A percentile compares a stretch with the other conserved stretches of the same genome.
Conservation (phyloP, 37 sponge, comb jelly and placozoan species). For the Bolinopsis microptera region DNA sequence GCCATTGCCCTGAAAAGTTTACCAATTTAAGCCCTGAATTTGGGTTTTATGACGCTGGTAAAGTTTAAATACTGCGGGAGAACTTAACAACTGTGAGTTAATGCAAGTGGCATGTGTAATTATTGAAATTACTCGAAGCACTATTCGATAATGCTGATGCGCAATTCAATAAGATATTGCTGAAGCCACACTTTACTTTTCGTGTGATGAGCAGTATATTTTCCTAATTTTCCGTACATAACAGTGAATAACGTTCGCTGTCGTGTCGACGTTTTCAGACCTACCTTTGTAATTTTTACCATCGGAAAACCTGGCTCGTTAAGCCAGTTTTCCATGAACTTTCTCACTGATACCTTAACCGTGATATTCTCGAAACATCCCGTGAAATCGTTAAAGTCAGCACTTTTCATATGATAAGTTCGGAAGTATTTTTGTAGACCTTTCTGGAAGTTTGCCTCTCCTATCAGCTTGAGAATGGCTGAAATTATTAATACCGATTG, state of each 20-base stretch:
- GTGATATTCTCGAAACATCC: not conserved
- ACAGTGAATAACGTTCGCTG: not conserved
- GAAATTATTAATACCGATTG: not conserved
- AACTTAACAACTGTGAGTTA: not conserved
- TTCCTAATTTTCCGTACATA: not conserved
- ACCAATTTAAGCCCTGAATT: not conserved
- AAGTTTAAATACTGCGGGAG: not conserved
- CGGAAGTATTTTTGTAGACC: not conserved
- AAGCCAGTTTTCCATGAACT: constrained; percentile 28
- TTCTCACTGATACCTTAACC: not conserved
- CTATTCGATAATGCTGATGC: not conserved
- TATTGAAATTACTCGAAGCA: not conserved
- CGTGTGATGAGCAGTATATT: not conserved
- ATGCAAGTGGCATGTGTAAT: not conserved
- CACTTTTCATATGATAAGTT: not conserved
- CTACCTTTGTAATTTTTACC: not conserved
- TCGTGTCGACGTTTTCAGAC: not conserved
- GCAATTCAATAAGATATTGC: not conserved
- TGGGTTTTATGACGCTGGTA: not conserved
- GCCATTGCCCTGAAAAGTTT: not conserved
- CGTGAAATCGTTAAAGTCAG: constrained; percentile 2
- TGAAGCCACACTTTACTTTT: not conserved
- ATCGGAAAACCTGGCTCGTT: not conserved
- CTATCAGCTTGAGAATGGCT: not conserved
- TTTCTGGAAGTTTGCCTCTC: not conserved